phyloP scores from a whole-genome alignment of 2,797 vertebrate species.

The Iguana delicatissima region DNA sequence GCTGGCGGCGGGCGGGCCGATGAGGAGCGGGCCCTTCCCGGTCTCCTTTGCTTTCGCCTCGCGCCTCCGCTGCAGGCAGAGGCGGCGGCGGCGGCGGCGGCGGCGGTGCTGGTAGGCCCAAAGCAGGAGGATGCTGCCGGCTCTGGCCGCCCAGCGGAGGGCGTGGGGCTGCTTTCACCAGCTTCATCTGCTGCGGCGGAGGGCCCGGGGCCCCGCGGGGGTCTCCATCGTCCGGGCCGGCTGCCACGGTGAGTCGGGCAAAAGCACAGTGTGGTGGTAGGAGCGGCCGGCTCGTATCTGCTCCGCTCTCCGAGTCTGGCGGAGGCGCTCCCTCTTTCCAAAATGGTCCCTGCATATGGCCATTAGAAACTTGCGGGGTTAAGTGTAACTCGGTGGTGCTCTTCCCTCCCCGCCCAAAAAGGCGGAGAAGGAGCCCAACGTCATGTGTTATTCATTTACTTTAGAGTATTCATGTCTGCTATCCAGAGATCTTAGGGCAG shows the following conservation, averaged over 20 bases:
- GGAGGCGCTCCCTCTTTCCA: neutral
- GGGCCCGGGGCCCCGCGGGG: conserved; percentile 55
- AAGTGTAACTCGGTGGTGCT: no score
- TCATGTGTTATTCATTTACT: no score
- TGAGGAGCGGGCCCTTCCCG: neutral
- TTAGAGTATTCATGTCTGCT: no score
- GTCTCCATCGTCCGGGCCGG: conserved; percentile 47
- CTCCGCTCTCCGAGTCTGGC: neutral
- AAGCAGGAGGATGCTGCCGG: conserved; percentile 77
- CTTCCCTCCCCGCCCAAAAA: no score
- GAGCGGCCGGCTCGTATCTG: no score
- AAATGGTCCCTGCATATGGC: neutral
- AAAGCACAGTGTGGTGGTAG: no score
- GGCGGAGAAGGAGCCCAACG: no score
- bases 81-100: neutral
- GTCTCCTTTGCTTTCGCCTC: conserved; percentile 25
- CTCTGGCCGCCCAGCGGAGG: conserved; percentile 76
- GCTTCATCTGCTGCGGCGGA: conserved; percentile 67
- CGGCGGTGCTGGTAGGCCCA: neutral
- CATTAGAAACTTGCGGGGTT: neutral
- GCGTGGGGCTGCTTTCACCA: conserved; percentile 76
- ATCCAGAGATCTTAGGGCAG: no score
- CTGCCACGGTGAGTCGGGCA: conserved; percentile 73
- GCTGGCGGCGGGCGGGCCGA: neutral
- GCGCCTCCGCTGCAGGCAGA: neutral